These are phyloP conservation scores for Tryphoninae sp. DNA, from an alignment of 2,888 invertebrate genomes.

Conservation along the genomic window DNA sequence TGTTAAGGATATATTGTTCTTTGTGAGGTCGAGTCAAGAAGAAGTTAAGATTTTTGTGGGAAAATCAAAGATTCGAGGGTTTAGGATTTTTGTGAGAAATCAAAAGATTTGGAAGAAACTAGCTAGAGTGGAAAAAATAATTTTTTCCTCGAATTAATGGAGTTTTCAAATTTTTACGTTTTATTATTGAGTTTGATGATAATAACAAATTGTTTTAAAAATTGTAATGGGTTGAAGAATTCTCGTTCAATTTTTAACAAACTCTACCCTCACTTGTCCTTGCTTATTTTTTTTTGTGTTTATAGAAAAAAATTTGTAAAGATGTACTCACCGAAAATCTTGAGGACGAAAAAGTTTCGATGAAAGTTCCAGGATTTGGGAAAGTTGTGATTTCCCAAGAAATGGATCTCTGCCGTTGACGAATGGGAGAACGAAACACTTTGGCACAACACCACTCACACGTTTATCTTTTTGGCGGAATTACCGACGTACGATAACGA, in stretches of 20 bases:
- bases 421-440: neutral
- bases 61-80: too few relatives aligned
- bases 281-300: too few relatives aligned
- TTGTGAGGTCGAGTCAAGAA: too few relatives aligned
- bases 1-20: too few relatives aligned
- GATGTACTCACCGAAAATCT: neutral
- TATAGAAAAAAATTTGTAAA: neutral
- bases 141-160: neutral
- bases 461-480: slow-evolving; percentile 3
- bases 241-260: too few relatives aligned
- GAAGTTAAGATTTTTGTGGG: too few relatives aligned
- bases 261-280: too few relatives aligned
- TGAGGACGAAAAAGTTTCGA: neutral
- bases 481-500: neutral
- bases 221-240: too few relatives aligned
- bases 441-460: slow-evolving; percentile 24
- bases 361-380: neutral
- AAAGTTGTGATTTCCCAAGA: slow-evolving; percentile 2
- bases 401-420: neutral
- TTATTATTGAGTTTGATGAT: too few relatives aligned
- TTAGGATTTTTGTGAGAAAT: neutral
- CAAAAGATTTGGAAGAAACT: neutral
- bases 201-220: too few relatives aligned
- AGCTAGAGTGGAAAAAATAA: neutral
- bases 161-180: neutral